Conservation (phyloP, 2,113 vertebrate genomes). For the Gobius niger region DNA sequence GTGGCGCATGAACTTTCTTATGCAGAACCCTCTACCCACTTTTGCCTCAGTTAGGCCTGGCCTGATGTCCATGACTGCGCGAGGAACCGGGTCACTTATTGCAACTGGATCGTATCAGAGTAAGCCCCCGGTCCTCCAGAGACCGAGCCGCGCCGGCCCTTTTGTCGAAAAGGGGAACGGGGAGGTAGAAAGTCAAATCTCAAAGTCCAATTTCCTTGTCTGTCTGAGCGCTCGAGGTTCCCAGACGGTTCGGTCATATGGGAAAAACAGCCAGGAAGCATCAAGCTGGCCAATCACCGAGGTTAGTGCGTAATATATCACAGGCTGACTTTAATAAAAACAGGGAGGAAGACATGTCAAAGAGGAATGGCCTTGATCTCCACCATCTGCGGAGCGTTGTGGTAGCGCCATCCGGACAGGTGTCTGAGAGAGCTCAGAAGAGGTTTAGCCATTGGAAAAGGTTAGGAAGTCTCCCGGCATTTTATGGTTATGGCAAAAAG, state of each 20-base stretch:
- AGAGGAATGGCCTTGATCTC: constrained; percentile 56
- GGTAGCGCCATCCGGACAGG: constrained; percentile 36
- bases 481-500: background rate
- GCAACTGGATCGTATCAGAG: constrained; percentile 48
- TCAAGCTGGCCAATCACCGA: constrained; percentile 27
- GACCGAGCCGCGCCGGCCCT: constrained; percentile 14
- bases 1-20: constrained; percentile 27
- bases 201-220: constrained; percentile 53
- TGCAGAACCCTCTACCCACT: constrained; percentile 1
- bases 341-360: constrained; percentile 47
- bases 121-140: constrained; percentile 29
- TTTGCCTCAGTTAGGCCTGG: constrained; percentile 21
- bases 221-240: constrained; percentile 39
- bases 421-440: constrained; percentile 33
- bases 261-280: constrained; percentile 37
- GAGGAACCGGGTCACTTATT: constrained; percentile 27
- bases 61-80: constrained; percentile 4
- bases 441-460: constrained; percentile 20
- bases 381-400: constrained; percentile 43
- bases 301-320: constrained; percentile 43
- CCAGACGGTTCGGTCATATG: constrained; percentile 46
- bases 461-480: background rate
- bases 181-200: constrained; percentile 24
- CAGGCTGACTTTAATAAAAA: constrained; percentile 44
- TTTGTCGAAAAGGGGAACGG: constrained; percentile 19